phyloP scores from a whole-genome alignment of 64 coral and sea anemone genomes.

The Astreopora myriophthalma region DNA sequence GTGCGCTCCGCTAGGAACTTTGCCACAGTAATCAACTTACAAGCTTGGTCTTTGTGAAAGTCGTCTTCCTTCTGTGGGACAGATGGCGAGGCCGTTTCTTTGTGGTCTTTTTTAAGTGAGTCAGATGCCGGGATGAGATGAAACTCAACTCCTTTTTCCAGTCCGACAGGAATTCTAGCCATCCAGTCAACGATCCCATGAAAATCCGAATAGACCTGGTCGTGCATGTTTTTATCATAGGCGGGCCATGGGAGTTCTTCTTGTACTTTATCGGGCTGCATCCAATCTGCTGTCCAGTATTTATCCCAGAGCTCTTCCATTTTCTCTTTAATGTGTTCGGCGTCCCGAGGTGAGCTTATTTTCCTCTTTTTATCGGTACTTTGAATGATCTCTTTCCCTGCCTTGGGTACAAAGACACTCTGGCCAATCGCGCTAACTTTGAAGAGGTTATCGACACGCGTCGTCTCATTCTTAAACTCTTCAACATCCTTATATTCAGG shows the following conservation, averaged over 20 bases:
- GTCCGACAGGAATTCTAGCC: background rate
- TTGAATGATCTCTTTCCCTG: background rate
- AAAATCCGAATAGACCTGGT: background rate
- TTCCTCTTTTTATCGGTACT: background rate
- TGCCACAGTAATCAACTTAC: constrained; percentile 11
- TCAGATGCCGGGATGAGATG: background rate
- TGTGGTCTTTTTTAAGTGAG: no score
- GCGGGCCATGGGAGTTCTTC: background rate
- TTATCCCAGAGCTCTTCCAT: background rate
- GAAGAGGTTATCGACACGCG: constrained; percentile 43
- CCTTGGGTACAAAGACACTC: background rate
- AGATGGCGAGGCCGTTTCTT: background rate
- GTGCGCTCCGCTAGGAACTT: constrained; percentile 37
- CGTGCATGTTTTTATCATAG: background rate
- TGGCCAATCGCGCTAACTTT: background rate
- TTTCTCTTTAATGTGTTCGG: background rate
- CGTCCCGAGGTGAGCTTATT: background rate
- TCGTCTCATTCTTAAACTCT: background rate
- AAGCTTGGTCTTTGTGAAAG: constrained; percentile 3
- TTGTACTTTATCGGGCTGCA: background rate
- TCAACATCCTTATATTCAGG: constrained; percentile 13
- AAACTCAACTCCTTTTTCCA: background rate
- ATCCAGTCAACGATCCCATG: background rate
- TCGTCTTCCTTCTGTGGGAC: background rate
- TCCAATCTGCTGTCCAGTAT: background rate